Percentiles rank a stretch among this genome's conserved stretches.
Evolutionary conservation across 2,797 vertebrate genomes (phyloP).

Genomic region (Ispidina lecontei): DNA sequence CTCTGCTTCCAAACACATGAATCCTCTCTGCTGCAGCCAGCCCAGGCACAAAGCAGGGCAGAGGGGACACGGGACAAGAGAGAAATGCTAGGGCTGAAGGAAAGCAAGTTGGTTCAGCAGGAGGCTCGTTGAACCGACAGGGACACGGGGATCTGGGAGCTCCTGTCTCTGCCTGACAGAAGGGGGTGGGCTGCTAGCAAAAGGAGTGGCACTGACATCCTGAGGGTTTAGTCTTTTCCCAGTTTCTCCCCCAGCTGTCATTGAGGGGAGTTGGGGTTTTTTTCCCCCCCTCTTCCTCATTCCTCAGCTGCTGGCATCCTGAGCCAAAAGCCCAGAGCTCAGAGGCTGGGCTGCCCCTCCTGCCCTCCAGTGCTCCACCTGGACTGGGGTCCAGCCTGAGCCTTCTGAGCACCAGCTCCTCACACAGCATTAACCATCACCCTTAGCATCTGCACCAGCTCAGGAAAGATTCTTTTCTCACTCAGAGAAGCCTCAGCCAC

Average conservation of each 20-base stretch:
- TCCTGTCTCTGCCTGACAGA: not conserved
- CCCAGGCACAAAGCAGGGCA: not conserved
- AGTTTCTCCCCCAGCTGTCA: not conserved
- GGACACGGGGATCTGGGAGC: not conserved
- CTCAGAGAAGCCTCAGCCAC: not conserved
- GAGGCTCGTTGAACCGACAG: no score
- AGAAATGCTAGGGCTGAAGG: not conserved
- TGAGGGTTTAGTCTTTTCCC: not conserved
- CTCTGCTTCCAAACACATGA: not conserved
- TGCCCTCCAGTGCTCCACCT: not conserved
- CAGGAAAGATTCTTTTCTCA: not conserved
- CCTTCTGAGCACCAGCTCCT: not conserved
- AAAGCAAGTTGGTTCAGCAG: not conserved
- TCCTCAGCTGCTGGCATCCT: not conserved
- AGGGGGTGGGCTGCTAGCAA: not conserved
- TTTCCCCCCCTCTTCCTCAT: conserved; percentile 3
- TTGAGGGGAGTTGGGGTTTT: not conserved
- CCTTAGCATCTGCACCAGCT: not conserved
- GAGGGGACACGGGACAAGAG: not conserved
- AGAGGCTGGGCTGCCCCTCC: not conserved
- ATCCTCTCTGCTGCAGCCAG: not conserved
- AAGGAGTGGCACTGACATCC: not conserved
- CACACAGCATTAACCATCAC: not conserved
- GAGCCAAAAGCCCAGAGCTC: not conserved
- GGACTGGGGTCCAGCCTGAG: fast-evolving